phyloP scores from a whole-genome alignment of 2,888 invertebrate species.

The Hedya salicella region DNA sequence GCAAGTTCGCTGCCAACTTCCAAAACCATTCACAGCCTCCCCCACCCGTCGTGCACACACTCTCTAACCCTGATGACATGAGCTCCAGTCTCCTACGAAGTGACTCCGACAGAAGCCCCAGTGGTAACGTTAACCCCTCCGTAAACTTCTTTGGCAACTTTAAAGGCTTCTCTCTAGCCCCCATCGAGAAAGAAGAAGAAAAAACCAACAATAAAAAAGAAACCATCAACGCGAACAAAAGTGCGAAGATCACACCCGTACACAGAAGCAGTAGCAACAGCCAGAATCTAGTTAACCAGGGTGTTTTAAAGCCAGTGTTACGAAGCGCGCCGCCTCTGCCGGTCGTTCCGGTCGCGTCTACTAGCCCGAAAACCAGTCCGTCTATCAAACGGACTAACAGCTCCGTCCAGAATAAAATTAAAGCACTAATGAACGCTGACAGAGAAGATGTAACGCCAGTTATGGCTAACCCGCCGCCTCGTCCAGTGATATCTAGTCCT shows the following conservation, averaged over 20 bases:
- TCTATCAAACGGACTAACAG: constrained; percentile 74
- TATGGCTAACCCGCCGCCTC: constrained; percentile 86
- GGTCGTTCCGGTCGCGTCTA: constrained; percentile 76
- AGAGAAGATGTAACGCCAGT: constrained; percentile 68
- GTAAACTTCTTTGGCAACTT: constrained; percentile 93
- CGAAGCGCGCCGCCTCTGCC: constrained; percentile 88
- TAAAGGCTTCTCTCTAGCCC: constrained; percentile 92
- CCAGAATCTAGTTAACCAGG: constrained; percentile 67
- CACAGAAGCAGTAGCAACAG: constrained; percentile 75
- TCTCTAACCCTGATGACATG: constrained; percentile 88
- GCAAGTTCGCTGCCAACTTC: constrained; percentile 78
- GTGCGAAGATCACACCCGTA: constrained; percentile 84
- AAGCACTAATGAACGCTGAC: constrained; percentile 73
- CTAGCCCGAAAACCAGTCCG: constrained; percentile 71
- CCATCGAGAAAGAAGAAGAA: constrained; percentile 79
- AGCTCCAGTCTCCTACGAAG: constrained; percentile 87
- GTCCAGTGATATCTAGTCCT: constrained; percentile 93
- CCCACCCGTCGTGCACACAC: constrained; percentile 77
- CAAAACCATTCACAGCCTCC: constrained; percentile 69
- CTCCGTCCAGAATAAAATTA: constrained; percentile 75
- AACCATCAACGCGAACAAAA: constrained; percentile 59
- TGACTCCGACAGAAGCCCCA: constrained; percentile 78
- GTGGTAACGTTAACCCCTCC: constrained; percentile 77
- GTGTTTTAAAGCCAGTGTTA: constrained; percentile 76
- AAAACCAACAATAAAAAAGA: constrained; percentile 46